Evolutionary conservation across 2,113 vertebrate genomes (phyloP), one percentile per base, ranked within the genome.

Genomic region (Rhinogobius similis): DNA sequence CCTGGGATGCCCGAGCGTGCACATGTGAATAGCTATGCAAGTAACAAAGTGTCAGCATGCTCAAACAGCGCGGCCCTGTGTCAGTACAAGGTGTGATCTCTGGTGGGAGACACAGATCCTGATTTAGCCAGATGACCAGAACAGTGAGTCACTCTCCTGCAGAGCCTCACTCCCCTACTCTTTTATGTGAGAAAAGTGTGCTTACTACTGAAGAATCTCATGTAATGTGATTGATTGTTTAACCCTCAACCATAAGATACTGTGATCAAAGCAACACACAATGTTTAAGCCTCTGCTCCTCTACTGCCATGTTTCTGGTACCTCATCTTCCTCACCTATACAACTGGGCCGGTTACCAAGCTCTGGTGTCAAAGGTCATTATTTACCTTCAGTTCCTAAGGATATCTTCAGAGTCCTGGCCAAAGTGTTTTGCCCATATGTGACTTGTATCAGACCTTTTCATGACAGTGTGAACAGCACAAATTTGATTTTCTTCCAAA

Each of bases 191-290:
- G 72, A 72, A 69, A 72, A 73, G 82, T 13, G 68, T 65, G 76
- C 72, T 50, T 77, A 84, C 86, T 83, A 79, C 88, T 86, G 83
- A 88, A 68, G 78, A 85, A 79, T 81, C 90, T 89, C 85, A 82
- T 87, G 90, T 86, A 81, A 86, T 84, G 86, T 85, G 77, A 89
- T 90, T 78, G 88, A 90, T 81, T 82, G 79, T 87, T 84, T 71
- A 62, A 43, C 81, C 86, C 87, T 73, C 84, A 85, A 86, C 83
- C 89, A 86, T 88, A 83, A 78, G 85, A 91, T 85, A 88, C 90
- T 86, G 85, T 83, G 87, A 91, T 86, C 80, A 87, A 87, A 76
- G 87, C 76, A 83, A 78, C 55, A 71, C 79, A 73, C 62, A 73
- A 82, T 82, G 84, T 87, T 83, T 76, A 38, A 84, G 81, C 79